Base-by-base conservation (phyloP, 2,888 invertebrate genomes). In the Chymomyza caudatula region DNA sequence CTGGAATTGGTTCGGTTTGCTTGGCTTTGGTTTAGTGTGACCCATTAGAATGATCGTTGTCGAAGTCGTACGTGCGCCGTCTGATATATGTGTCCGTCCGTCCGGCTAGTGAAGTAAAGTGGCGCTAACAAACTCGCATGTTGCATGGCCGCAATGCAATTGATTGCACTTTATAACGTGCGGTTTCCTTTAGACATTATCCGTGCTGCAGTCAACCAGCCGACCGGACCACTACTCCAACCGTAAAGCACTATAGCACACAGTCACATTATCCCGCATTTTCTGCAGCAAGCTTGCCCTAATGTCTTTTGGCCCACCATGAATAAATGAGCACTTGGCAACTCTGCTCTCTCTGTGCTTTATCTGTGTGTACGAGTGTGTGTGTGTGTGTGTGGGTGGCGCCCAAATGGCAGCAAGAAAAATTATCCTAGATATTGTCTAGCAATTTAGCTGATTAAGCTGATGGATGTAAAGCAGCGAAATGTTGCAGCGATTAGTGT, bases 111-210 rank as follows among this genome's bases (percentile, higher is more conserved):
- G 75, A 80, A 80, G 67, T 70, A 76, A 80, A 80, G 78, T 78
- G 77, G 73, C 74, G 78, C 77, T 76, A 77, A 79, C 79, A 78
- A 76, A 79, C 79, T 78, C 64, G 25, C 47, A 37, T 29, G 22
- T 17, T 59, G 37, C 23, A 59, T 59, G 47, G 54, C 61, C 64
- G 73, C 84, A 85, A 85, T 85, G 85, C 85, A 85, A 85, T 85
- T 85, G 86, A 85, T 85, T 86, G 85, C 86, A 85, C 85, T 85
- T 85, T 85, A 86, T 83, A 85, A 86, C 81, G 86, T 85, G 85
- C 82, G 85, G 85, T 82, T 85, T 85, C 85, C 82, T 82, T 77
- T 78, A 84, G 84, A 84, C 83, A 85, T 85, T 85, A 82, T 74
- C 77, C 74, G 80, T 78, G 80, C 83, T 76, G 74, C 80, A 71